A percentile compares a stretch with the other conserved stretches of the same genome.
Conservation (phyloP, 2,888 invertebrate species). For the Macrophya alboannulata region DNA sequence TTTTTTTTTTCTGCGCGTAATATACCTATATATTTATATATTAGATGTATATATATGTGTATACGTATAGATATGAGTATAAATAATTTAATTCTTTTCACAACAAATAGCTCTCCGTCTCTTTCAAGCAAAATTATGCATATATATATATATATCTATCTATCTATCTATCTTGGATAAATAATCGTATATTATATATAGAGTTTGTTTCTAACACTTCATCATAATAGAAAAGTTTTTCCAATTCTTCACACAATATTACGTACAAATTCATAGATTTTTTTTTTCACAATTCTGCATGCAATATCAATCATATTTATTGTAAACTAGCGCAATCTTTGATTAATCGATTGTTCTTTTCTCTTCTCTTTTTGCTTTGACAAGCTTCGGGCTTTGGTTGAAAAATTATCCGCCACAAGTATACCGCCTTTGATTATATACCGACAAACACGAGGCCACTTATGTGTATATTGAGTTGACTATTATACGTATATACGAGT, state of each 20-base stretch:
- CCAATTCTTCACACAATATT: not conserved
- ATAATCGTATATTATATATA: not conserved
- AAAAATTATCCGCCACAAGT: slow-evolving; percentile 18
- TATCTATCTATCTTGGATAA: not conserved
- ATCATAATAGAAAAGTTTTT: not conserved
- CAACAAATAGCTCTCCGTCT: slow-evolving; percentile 12
- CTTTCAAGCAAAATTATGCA: not conserved
- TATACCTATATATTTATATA: slow-evolving; percentile 8
- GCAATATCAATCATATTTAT: not conserved
- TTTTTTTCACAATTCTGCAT: not conserved
- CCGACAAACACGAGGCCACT: not conserved
- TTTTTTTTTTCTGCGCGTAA: not conserved
- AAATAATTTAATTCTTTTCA: slow-evolving; percentile 16
- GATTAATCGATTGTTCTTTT: slow-evolving; percentile 11
- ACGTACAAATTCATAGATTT: not conserved
- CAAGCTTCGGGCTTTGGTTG: slow-evolving; percentile 45
- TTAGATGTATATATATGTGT: slow-evolving; percentile 1
- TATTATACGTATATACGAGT: not conserved
- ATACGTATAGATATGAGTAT: not conserved
- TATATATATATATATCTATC: not conserved
- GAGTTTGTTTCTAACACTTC: not conserved
- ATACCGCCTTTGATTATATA: not conserved
- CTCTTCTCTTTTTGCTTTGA: not conserved
- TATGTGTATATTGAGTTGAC: not conserved
- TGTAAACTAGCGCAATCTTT: not conserved